phyloP scores from a whole-genome alignment of 2,113 vertebrate genomes.

The Thunnus thynnus region DNA sequence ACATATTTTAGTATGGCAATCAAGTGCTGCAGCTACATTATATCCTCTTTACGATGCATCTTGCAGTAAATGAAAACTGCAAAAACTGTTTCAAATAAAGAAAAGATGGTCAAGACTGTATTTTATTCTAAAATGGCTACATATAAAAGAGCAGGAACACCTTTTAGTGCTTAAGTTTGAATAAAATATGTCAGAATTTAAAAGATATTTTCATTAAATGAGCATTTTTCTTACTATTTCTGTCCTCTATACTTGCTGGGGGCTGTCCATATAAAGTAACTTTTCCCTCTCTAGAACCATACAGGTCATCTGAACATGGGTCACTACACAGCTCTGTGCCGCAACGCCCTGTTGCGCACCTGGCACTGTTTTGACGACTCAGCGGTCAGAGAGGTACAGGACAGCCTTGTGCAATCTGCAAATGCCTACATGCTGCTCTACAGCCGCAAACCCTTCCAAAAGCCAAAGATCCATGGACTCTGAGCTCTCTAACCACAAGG shows the following conservation, averaged over 20 bases:
- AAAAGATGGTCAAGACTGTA: background rate
- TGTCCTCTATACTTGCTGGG: background rate
- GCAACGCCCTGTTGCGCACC: conserved; percentile 76
- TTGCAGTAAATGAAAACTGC: too few relatives aligned
- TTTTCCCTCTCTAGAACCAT: conserved; percentile 85
- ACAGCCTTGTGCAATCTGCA: conserved; percentile 83
- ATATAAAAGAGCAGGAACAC: background rate
- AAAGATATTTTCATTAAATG: background rate
- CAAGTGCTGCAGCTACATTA: too few relatives aligned
- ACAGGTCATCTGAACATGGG: conserved; percentile 89
- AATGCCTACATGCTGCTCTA: conserved; percentile 90
- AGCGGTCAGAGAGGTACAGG: conserved; percentile 79
- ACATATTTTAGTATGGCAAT: too few relatives aligned
- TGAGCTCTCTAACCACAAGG: conserved; percentile 17
- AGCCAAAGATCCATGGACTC: conserved; percentile 63
- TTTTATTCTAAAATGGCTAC: background rate
- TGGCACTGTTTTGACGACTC: conserved; percentile 91
- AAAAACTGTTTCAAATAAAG: background rate
- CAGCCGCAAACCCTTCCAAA: conserved; percentile 79
- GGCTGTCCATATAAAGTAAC: too few relatives aligned
- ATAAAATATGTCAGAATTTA: too few relatives aligned
- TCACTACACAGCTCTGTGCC: conserved; percentile 91
- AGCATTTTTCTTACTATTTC: background rate
- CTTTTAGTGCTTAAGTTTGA: too few relatives aligned
- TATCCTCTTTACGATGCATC: too few relatives aligned